These are phyloP conservation scores for Menidia beryllina DNA, from an alignment of 2,113 vertebrate genomes.

Conservation along the genomic window DNA sequence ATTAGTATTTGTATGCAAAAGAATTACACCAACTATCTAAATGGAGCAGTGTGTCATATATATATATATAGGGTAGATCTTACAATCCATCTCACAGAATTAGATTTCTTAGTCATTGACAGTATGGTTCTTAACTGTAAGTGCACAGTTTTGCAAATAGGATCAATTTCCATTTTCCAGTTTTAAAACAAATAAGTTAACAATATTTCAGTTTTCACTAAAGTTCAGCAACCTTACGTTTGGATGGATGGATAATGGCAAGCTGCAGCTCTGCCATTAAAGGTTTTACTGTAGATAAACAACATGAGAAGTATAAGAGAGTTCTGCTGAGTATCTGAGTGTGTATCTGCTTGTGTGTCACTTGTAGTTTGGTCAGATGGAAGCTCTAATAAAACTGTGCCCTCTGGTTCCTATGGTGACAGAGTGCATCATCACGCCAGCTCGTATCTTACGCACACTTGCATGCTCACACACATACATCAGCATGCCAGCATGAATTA, in stretches of 20 bases:
- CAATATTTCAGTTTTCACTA: not conserved
- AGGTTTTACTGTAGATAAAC: slow-evolving; percentile 27
- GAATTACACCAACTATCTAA: not conserved
- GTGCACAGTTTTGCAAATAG: not conserved
- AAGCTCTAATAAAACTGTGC: slow-evolving; percentile 65
- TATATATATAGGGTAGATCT: not conserved
- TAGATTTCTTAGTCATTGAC: not conserved
- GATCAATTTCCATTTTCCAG: not conserved
- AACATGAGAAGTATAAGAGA: slow-evolving; percentile 31
- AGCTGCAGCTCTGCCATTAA: slow-evolving; percentile 19
- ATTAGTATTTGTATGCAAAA: not conserved
- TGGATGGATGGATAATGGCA: slow-evolving; percentile 25
- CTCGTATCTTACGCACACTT: slow-evolving; percentile 45
- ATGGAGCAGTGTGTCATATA: not conserved
- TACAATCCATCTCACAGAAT: not conserved
- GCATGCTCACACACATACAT: slow-evolving; percentile 33
- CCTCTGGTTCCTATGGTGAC: slow-evolving; percentile 87
- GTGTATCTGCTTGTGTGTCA: slow-evolving; percentile 57
- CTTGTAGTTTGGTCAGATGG: slow-evolving; percentile 61
- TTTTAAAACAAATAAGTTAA: not conserved
- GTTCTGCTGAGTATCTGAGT: slow-evolving; percentile 11
- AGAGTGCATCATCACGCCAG: slow-evolving; percentile 88
- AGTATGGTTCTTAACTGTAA: not conserved
- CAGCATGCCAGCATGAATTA: slow-evolving; percentile 73
- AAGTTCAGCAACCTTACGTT: slow-evolving; percentile 2